These are phyloP conservation scores for Siniperca undulata DNA, from an alignment of 2,797 vertebrate species.

Conservation along the genomic window DNA sequence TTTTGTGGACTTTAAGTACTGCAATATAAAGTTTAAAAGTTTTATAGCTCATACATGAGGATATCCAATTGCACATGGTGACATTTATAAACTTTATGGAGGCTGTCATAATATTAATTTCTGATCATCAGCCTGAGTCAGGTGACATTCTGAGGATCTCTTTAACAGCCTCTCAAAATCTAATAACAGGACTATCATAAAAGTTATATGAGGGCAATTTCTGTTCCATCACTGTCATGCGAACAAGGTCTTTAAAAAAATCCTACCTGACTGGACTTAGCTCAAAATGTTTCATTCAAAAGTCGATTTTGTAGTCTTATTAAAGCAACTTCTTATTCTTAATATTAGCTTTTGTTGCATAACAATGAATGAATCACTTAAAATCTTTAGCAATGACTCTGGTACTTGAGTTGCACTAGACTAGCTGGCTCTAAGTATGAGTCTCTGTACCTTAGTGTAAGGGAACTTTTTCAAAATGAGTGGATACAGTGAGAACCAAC, in stretches of 20 bases:
- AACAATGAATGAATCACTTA: not conserved
- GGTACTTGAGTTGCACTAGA: conserved; percentile 11
- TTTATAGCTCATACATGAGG: conserved; percentile 58
- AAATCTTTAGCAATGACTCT: not conserved
- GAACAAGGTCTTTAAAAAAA: conserved; percentile 24
- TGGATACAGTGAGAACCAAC: not conserved
- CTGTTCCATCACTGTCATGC: conserved; percentile 64
- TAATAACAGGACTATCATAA: conserved; percentile 72
- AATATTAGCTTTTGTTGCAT: not conserved
- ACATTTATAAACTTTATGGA: conserved; percentile 79
- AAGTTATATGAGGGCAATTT: conserved; percentile 69
- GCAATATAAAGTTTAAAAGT: conserved; percentile 54
- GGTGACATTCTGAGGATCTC: conserved; percentile 74
- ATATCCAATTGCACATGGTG: conserved; percentile 64
- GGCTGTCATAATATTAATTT: conserved; percentile 75
- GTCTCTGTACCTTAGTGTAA: not conserved
- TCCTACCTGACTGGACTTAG: not conserved
- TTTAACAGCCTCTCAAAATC: conserved; percentile 75
- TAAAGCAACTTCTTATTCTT: conserved; percentile 5
- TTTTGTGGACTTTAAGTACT: conserved; percentile 51
- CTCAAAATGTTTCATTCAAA: conserved; percentile 35
- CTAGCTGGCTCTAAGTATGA: not conserved
- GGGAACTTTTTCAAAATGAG: not conserved
- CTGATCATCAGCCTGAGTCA: conserved; percentile 71
- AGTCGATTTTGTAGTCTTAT: conserved; percentile 18